Evolutionary conservation across 2,888 invertebrate genomes (phyloP), one percentile per base, ranked within the genome.

Genomic region (Camponotus fellah): DNA sequence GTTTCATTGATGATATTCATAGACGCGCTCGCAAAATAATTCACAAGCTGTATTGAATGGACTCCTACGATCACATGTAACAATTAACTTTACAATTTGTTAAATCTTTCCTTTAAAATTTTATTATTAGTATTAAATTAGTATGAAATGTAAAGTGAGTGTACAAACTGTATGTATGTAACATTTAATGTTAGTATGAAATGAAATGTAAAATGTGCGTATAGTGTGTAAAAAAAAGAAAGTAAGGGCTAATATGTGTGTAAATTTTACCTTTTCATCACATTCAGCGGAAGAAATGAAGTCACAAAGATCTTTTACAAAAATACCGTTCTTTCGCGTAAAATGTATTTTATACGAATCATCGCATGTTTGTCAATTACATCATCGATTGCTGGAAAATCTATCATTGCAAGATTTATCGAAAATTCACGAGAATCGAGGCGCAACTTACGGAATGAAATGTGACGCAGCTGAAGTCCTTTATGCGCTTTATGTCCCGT

Each of bases 11-110:
- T 40, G 4, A 46, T 40, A 17, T 56, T 66, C 12, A 9, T 12
- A 40, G 65, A 17, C 8, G 37, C 17, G 0, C 14, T 53, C 26
- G 5, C 14, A 66, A 66, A 37, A 68, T 68, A 66, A 77, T 43
- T 40, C 37, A 32, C 14, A 5, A 77, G 12, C 40, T 77, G 32
- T 32, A 77, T 66, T 56, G 26, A 9, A 77, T n/a, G 8, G 8
- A 37, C 17, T 68, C 56, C 68, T 77, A 65, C 1, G 5, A 66
- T 53, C 37, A 75, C 14, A 65, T 26, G 56, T 8, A 56, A 56
- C 21, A 40, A 26, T 3, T 34, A 17, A 37, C 21, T 65, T 49
- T 3, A 76, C 3, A 76, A 49, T 0, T 75, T 17, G 10, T 9
- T 3, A 40, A 14, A 5, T 64, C 12, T 21, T 49, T 3, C 2